Percentiles rank a stretch among this genome's conserved stretches.
Conservation (phyloP, 2,113 vertebrate genomes). For the Aspiorhynchus laticeps region DNA sequence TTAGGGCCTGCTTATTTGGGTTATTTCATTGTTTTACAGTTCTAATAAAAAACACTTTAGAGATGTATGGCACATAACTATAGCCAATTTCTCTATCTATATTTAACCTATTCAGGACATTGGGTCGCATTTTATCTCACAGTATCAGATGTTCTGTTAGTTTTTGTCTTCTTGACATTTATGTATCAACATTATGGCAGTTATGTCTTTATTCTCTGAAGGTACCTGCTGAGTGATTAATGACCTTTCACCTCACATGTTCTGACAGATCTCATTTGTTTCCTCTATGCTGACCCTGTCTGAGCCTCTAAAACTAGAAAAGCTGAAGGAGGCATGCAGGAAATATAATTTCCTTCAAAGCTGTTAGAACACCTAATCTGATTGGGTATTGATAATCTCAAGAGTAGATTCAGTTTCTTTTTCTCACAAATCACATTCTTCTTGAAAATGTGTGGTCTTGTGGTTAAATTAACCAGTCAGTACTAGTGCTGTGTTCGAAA, state of each 20-base stretch:
- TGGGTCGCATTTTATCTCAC: not conserved
- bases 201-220: slow-evolving; percentile 47
- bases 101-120: not conserved
- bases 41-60: not conserved
- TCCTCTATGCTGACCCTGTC: not conserved
- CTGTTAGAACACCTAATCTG: not conserved
- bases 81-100: not conserved
- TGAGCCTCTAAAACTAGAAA: not conserved
- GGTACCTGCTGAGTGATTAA: slow-evolving; percentile 47
- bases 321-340: not conserved
- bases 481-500: no score
- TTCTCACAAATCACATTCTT: not conserved
- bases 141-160: not conserved
- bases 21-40: not conserved
- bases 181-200: not conserved
- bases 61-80: not conserved
- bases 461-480: not conserved
- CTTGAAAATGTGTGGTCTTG: not conserved
- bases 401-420: not conserved
- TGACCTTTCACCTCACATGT: slow-evolving; percentile 17
- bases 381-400: not conserved
- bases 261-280: slow-evolving; percentile 24
- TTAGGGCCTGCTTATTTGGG: not conserved
- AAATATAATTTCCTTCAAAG: not conserved
- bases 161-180: not conserved